Percentiles rank a stretch among this genome's conserved stretches.
Evolutionary conservation across 2,888 invertebrate genomes (phyloP).

Genomic region (Eupithecia dodoneata): DNA sequence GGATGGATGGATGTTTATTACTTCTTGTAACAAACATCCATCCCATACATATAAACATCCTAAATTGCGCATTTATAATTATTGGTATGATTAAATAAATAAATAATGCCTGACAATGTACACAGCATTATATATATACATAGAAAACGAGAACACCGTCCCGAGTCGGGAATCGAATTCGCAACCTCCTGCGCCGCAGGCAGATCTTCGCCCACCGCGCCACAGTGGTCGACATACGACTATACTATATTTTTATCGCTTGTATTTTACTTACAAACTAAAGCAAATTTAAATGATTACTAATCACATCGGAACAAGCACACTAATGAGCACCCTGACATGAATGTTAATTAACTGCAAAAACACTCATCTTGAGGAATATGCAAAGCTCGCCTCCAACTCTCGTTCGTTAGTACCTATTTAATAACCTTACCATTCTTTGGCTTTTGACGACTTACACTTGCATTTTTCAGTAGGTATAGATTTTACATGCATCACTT

Average conservation of each 20-base stretch:
- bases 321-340: constrained; percentile 52
- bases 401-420: constrained; percentile 61
- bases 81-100: too few species aligned
- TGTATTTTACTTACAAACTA: background rate
- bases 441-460: constrained; percentile 18
- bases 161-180: too few species aligned
- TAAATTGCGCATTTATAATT: too few species aligned
- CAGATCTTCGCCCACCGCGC: too few species aligned
- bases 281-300: background rate
- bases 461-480: constrained; percentile 8
- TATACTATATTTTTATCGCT: background rate
- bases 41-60: too few species aligned
- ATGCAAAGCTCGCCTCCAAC: constrained; percentile 57
- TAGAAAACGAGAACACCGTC: too few species aligned
- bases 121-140: too few species aligned
- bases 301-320: constrained; percentile 38
- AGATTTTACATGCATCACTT: background rate
- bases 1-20: too few species aligned
- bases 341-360: constrained; percentile 72
- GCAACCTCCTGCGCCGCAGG: too few species aligned
- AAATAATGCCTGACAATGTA: too few species aligned
- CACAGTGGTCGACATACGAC: background rate
- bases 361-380: constrained; percentile 58
- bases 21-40: too few species aligned
- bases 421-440: constrained; percentile 56